Percentiles rank a stretch among this genome's conserved stretches.
Conservation (phyloP, 2,888 invertebrate genomes). For the Tigriopus californicus region DNA sequence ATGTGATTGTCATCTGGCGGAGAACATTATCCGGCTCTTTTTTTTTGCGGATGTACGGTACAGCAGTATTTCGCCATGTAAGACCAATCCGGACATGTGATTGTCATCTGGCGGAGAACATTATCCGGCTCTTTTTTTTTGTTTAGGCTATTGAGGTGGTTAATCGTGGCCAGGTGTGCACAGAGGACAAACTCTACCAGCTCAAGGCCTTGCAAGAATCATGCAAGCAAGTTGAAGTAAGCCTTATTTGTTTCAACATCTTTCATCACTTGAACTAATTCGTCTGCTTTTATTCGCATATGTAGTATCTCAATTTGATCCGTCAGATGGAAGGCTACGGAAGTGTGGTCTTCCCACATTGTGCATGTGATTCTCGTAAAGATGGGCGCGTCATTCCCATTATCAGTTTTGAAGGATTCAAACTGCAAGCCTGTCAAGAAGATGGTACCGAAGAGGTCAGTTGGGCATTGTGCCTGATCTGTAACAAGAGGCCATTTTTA, state of each 20-base stretch:
- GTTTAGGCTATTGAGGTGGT: constrained; percentile 78
- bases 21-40: too few species aligned
- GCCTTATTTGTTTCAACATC: constrained; percentile 10
- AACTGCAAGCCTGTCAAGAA: constrained; percentile 63
- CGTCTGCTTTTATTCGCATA: constrained; percentile 13
- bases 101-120: too few species aligned
- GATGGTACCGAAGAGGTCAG: constrained; percentile 51
- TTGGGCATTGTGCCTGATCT: too few species aligned
- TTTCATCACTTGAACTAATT: background rate
- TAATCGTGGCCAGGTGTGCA: constrained; percentile 72
- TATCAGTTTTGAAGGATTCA: constrained; percentile 43
- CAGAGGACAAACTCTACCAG: constrained; percentile 81
- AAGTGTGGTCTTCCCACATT: constrained; percentile 81
- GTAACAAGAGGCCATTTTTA: background rate
- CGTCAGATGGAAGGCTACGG: constrained; percentile 79
- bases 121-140: too few species aligned
- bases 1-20: background rate
- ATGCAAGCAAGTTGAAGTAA: constrained; percentile 55
- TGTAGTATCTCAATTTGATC: constrained; percentile 56
- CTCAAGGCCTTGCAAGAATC: constrained; percentile 85
- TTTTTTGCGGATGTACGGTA: too few species aligned
- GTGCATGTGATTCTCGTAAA: constrained; percentile 72
- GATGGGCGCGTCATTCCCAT: constrained; percentile 64
- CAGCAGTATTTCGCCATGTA: constrained; percentile 11
- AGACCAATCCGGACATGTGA: background rate